Base-by-base conservation (phyloP, 2,113 vertebrate genomes). In the Hypomesus transpacificus region DNA sequence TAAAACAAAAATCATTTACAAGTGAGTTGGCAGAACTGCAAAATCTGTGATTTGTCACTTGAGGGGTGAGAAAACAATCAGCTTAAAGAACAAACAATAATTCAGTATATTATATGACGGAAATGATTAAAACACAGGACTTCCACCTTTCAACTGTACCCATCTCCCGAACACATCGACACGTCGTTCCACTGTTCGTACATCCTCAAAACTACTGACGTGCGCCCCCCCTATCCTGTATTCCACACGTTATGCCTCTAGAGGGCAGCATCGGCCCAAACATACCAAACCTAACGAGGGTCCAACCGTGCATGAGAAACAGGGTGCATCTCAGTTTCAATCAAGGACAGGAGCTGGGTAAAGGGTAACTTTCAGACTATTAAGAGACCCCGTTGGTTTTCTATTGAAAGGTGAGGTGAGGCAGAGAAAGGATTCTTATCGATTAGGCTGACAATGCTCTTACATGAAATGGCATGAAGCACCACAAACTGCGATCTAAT, bases 241-340 rank as follows among this genome's bases (percentile, higher is more conserved):
- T 5, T 21, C 59, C 8, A 14, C 7, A 60, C n/a, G 69, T 72
- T 66, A 16, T 73, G 68, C 85, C 84, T 73, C 64, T 84, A 52
- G 82, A 75, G 81, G 81, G 84, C 77, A 78, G 69, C 79, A 74
- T 84, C 67, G 77, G 62, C 74, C 75, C 72, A 81, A 82, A 84
- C 75, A 81, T 85, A 75, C 51, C 78, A 59, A 75, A 80, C 81
- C 77, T 53, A 76, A 57, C 78, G 68, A 69, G 52, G 52, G 52
- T 2, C 1, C 14, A 18, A 18, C 1, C 3, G 11, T 14, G 52
- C 31, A 34, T 7, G 52, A 21, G 20, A 22, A 24, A 21, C 24
- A 22, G 21, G 60, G 26, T 62, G 22, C 60, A 63, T 63, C 60
- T 63, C 60, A 63, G 21, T 14, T 26, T 21, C 66, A 24, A 14